Percentiles rank a stretch among this genome's conserved stretches.
These are phyloP conservation scores for Butorides virescens DNA, from an alignment of 2,113 vertebrate species.

Conservation along the genomic window DNA sequence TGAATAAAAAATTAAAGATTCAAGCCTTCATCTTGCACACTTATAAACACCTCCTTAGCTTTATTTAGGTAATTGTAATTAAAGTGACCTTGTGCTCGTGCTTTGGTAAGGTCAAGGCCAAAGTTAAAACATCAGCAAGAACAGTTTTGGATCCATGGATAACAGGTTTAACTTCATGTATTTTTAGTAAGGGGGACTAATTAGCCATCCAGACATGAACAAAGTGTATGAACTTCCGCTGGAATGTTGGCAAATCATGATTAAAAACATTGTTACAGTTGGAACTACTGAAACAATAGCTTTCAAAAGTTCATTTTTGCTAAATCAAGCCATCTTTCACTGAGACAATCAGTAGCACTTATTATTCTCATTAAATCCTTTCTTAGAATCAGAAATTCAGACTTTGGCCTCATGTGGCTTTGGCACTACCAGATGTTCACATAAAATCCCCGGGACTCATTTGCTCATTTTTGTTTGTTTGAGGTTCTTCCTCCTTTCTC, in stretches of 20 bases:
- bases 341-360: background rate
- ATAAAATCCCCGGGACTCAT: background rate
- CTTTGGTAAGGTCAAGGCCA: background rate
- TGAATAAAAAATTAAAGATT: background rate
- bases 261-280: background rate
- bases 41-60: background rate
- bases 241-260: background rate
- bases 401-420: background rate
- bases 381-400: slow-evolving; percentile 8
- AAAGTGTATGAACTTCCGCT: background rate
- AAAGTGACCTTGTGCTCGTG: background rate
- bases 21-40: background rate
- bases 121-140: background rate
- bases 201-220: background rate
- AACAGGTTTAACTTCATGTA: background rate
- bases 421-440: slow-evolving; percentile 18
- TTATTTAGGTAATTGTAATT: background rate
- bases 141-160: background rate
- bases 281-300: background rate
- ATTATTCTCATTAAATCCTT: background rate
- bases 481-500: background rate
- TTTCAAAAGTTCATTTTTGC: slow-evolving; percentile 9
- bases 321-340: background rate
- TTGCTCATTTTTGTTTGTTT: slow-evolving; percentile 9
- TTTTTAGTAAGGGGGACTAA: slow-evolving; percentile 3